Conservation (phyloP, 2,797 vertebrate species). For the Rousettus madagascariensis region DNA sequence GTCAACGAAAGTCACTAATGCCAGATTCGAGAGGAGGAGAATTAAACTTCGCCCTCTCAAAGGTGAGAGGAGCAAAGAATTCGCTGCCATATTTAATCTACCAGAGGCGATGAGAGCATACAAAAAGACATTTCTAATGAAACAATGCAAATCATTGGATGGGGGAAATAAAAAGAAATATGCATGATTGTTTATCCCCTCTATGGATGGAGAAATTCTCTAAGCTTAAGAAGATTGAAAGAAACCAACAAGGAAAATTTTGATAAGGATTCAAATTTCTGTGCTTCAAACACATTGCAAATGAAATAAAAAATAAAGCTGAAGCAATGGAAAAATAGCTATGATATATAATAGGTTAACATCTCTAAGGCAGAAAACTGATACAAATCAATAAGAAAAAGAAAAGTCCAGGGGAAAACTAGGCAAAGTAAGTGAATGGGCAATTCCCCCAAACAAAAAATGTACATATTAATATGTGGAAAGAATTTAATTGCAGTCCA, state of each 20-base stretch:
- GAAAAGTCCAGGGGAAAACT: neutral
- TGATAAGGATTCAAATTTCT: conserved; percentile 3
- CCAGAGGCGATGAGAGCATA: neutral
- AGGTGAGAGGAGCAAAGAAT: neutral
- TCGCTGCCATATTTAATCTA: conserved; percentile 3
- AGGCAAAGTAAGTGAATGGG: neutral
- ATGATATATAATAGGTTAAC: neutral
- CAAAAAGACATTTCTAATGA: neutral
- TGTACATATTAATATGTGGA: neutral
- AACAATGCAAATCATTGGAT: neutral
- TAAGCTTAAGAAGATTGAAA: neutral
- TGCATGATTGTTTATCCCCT: neutral
- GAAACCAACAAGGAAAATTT: neutral
- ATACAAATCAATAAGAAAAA: conserved; percentile 19
- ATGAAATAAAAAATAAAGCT: neutral
- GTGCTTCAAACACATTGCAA: conserved; percentile 22
- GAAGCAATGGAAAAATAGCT: neutral
- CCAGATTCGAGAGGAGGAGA: neutral
- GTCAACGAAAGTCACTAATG: neutral
- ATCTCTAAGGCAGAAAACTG: neutral
- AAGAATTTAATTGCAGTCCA: neutral
- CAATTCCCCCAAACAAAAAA: conserved; percentile 10
- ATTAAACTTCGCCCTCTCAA: neutral
- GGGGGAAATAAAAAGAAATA: neutral
- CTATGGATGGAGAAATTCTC: neutral